Percentiles rank a stretch among this genome's conserved stretches.
Evolutionary conservation across 1,140 invertebrate genomes (phyloP).

Genomic region (Pararge aegeria): DNA sequence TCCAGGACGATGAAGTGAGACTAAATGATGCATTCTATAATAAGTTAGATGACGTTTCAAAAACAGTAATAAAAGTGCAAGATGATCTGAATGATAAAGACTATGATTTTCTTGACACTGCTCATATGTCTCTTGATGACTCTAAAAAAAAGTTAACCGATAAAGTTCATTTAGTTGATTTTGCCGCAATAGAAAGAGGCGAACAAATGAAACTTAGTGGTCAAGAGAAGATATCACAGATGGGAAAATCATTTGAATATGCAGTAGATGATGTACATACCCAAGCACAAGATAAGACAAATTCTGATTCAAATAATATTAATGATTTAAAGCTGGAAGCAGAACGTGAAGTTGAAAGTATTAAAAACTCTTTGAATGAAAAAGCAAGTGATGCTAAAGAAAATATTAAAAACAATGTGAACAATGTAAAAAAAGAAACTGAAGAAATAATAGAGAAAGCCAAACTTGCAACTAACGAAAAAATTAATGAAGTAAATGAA

Average conservation of each 20-base stretch:
- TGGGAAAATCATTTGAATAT: constrained; percentile 37
- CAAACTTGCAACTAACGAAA: constrained; percentile 33
- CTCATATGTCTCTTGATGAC: constrained; percentile 35
- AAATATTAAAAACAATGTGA: constrained; percentile 40
- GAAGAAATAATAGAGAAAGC: constrained; percentile 36
- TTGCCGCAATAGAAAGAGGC: constrained; percentile 57
- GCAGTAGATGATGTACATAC: constrained; percentile 36
- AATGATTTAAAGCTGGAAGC: constrained; percentile 32
- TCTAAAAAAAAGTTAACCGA: constrained; percentile 45
- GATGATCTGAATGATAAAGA: constrained; percentile 40
- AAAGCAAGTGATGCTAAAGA: constrained; percentile 36
- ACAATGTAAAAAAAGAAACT: constrained; percentile 38
- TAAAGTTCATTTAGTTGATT: constrained; percentile 55
- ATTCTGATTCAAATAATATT: constrained; percentile 32
- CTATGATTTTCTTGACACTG: constrained; percentile 38
- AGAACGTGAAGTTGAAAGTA: constrained; percentile 39
- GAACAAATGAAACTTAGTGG: constrained; percentile 51
- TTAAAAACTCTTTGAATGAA: constrained; percentile 29
- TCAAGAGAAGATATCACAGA: constrained; percentile 34
- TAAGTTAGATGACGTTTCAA: constrained; percentile 39
- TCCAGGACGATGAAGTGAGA: constrained; percentile 37
- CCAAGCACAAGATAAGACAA: constrained; percentile 33
- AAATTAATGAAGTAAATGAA: constrained; percentile 44
- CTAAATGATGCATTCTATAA: constrained; percentile 37
- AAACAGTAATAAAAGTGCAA: constrained; percentile 39